Evolutionary conservation across 2,797 vertebrate species (phyloP).

Genomic region (Psittacula derbiana): DNA sequence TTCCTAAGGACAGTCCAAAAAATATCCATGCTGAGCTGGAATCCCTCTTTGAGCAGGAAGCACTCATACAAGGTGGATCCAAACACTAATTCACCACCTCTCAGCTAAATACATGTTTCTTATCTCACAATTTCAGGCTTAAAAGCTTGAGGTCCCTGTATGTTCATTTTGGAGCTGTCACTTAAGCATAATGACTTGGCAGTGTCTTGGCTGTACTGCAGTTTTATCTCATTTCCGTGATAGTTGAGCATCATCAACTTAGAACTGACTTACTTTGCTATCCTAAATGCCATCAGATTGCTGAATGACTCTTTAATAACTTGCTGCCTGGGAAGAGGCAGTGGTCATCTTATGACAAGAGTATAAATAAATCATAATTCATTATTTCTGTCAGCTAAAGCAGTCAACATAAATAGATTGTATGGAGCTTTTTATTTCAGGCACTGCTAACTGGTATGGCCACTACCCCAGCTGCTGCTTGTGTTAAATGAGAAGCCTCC

Average conservation of each 20-base stretch:
- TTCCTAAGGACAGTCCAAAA: not conserved
- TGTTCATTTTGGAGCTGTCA: not conserved
- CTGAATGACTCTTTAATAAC: slow-evolving; percentile 1
- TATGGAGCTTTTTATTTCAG: not conserved
- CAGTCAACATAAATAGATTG: not conserved
- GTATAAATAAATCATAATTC: not conserved
- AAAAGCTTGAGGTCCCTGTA: not conserved
- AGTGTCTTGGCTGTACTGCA: not conserved
- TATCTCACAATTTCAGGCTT: not conserved
- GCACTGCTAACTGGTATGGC: not conserved
- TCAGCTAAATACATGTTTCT: not conserved
- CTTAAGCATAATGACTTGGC: not conserved
- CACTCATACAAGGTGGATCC: not conserved
- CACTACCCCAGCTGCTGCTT: not conserved
- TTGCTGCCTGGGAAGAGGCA: not conserved
- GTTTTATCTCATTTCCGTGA: not conserved
- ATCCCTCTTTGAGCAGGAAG: not conserved
- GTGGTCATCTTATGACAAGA: not conserved
- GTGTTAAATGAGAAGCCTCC: not conserved
- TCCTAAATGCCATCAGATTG: not conserved
- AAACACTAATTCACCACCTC: not conserved
- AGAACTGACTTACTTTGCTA: not conserved
- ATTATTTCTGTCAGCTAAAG: not conserved
- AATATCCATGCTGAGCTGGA: not conserved
- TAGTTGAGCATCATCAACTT: not conserved